A percentile compares a stretch with the other conserved stretches of the same genome.
Evolutionary conservation across 1,140 invertebrate species (phyloP).

Genomic region (Zophobas atratus): DNA sequence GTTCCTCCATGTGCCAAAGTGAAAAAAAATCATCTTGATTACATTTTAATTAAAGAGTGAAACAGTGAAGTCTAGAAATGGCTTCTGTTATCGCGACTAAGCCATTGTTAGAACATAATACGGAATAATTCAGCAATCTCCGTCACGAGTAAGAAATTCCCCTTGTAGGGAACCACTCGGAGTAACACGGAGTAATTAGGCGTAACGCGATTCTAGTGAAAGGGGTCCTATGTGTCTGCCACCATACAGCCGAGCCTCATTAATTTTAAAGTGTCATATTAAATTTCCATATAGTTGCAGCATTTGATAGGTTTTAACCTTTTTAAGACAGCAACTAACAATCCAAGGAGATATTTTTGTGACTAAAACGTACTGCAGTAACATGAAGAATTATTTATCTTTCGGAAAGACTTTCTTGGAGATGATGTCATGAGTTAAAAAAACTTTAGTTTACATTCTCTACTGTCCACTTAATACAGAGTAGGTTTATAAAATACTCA

Average conservation of each 20-base stretch:
- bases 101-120: constrained; percentile 53
- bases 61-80: constrained; percentile 41
- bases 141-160: constrained; percentile 49
- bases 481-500: neutral
- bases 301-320: constrained; percentile 14
- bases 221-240: constrained; percentile 45
- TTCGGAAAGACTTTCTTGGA: too few species aligned
- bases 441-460: neutral
- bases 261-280: constrained; percentile 55
- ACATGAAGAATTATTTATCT: too few species aligned
- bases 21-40: constrained; percentile 44
- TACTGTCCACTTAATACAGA: neutral
- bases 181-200: constrained; percentile 54
- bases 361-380: too few species aligned
- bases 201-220: constrained; percentile 52
- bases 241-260: constrained; percentile 46
- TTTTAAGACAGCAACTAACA: neutral
- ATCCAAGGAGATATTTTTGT: neutral
- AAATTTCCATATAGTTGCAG: constrained; percentile 37
- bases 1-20: neutral
- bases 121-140: constrained; percentile 48
- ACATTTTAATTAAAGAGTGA: constrained; percentile 49
- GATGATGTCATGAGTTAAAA: too few species aligned
- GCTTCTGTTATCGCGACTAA: constrained; percentile 44
- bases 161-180: constrained; percentile 46